Conservation (phyloP, 2,797 vertebrate genomes). For the Stomatorhinus walkeri region DNA sequence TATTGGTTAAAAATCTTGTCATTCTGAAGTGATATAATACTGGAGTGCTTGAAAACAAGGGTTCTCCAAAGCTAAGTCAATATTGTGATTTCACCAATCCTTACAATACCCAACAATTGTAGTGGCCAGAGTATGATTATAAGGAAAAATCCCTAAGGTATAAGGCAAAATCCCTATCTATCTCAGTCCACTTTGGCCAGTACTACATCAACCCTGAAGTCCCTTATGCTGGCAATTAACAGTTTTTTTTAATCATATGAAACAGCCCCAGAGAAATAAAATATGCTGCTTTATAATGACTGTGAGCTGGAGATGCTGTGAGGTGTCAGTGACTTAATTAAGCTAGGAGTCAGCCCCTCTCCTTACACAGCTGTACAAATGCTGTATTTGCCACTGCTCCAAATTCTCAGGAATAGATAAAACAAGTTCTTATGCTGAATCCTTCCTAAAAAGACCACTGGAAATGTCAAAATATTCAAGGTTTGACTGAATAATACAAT, state of each 20-base stretch:
- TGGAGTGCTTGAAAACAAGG: background rate
- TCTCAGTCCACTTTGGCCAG: background rate
- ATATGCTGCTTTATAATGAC: background rate
- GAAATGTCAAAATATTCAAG: background rate
- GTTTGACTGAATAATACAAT: background rate
- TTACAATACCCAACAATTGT: background rate
- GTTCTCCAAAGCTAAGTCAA: background rate
- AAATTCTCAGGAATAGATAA: background rate
- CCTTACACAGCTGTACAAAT: background rate
- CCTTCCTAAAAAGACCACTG: background rate
- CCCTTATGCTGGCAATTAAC: background rate
- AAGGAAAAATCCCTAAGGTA: no score
- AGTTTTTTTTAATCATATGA: background rate
- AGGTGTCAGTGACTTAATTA: background rate
- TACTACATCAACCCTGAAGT: background rate
- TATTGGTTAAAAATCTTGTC: background rate
- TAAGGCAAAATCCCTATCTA: background rate
- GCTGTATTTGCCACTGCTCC: background rate
- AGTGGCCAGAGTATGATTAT: no score
- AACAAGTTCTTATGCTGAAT: background rate
- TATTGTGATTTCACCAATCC: background rate
- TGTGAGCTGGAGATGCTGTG: background rate
- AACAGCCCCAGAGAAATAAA: conserved; percentile 14
- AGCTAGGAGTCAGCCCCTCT: background rate
- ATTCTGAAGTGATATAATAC: background rate